Conservation (phyloP, 1,140 invertebrate species). For the Drosophila quadrilineata region DNA sequence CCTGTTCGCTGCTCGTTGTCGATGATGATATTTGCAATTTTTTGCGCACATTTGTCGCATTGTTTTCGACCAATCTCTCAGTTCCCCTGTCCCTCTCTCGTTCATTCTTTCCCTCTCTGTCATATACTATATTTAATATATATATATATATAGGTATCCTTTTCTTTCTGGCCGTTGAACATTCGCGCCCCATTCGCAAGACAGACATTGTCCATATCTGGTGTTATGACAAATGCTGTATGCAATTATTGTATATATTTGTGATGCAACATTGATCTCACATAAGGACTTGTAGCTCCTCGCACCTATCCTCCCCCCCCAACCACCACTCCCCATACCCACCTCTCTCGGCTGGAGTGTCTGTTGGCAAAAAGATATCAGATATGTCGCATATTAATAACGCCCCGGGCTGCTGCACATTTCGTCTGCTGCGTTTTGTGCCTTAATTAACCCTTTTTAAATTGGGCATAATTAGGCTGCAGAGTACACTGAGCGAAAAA, state of each 20-base stretch:
- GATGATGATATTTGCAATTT: conserved; percentile 78
- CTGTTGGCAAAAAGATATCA: conserved; percentile 65
- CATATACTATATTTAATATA: too few relatives aligned
- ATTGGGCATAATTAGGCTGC: conserved; percentile 77
- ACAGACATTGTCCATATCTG: conserved; percentile 75
- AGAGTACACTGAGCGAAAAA: conserved; percentile 50
- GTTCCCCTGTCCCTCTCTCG: background rate
- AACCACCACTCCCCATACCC: background rate
- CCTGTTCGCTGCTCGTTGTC: conserved; percentile 6
- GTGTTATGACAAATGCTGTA: conserved; percentile 81
- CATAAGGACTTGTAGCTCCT: conserved; percentile 18
- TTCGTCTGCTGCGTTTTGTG: conserved; percentile 64
- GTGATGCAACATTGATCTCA: conserved; percentile 40
- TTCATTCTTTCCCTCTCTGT: too few relatives aligned
- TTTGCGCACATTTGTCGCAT: conserved; percentile 72
- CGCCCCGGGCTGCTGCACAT: conserved; percentile 46
- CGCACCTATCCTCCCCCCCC: background rate
- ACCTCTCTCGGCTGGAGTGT: background rate
- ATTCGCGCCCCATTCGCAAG: conserved; percentile 48
- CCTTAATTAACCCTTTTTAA: conserved; percentile 81
- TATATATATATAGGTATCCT: too few relatives aligned
- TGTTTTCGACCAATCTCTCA: conserved; percentile 37
- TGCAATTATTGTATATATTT: conserved; percentile 73
- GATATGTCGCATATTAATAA: conserved; percentile 80
- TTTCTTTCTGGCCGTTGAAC: too few relatives aligned